Conservation (phyloP, 2,888 invertebrate genomes). For the Limenitis camilla region DNA sequence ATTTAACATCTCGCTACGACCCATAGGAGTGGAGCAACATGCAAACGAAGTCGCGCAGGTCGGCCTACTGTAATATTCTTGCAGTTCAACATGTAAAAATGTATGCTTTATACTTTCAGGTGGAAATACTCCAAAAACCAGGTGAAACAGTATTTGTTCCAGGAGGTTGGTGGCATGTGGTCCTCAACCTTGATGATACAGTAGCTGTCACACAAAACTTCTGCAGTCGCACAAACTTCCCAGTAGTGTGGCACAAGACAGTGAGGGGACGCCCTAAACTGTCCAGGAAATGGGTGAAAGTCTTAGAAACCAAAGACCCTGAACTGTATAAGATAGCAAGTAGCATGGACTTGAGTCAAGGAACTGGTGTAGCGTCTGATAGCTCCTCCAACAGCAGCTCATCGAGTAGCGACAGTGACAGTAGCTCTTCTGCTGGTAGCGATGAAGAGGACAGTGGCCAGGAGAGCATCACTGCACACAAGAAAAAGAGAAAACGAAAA, state of each 20-base stretch:
- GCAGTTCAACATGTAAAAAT: too few species aligned
- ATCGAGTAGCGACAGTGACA: constrained; percentile 79
- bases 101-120: constrained; percentile 56
- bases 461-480: constrained; percentile 90
- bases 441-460: constrained; percentile 87
- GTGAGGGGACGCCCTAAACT: constrained; percentile 96
- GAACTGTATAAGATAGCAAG: constrained; percentile 86
- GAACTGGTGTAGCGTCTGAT: constrained; percentile 95
- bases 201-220: constrained; percentile 99
- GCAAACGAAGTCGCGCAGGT: too few species aligned
- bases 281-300: constrained; percentile 92
- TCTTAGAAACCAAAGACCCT: constrained; percentile 80
- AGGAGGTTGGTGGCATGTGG: constrained; percentile 99
- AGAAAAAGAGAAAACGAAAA: constrained; percentile 82
- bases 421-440: constrained; percentile 69
- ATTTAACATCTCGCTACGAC: too few species aligned
- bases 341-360: constrained; percentile 86
- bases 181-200: constrained; percentile 95
- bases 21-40: too few species aligned
- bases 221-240: constrained; percentile 95
- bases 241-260: constrained; percentile 98
- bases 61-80: too few species aligned
- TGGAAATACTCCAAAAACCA: constrained; percentile 95
- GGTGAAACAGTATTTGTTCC: constrained; percentile 99
- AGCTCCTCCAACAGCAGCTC: constrained; percentile 92